Conservation (phyloP, 2,888 invertebrate species). For the Flexamia atlantica region DNA sequence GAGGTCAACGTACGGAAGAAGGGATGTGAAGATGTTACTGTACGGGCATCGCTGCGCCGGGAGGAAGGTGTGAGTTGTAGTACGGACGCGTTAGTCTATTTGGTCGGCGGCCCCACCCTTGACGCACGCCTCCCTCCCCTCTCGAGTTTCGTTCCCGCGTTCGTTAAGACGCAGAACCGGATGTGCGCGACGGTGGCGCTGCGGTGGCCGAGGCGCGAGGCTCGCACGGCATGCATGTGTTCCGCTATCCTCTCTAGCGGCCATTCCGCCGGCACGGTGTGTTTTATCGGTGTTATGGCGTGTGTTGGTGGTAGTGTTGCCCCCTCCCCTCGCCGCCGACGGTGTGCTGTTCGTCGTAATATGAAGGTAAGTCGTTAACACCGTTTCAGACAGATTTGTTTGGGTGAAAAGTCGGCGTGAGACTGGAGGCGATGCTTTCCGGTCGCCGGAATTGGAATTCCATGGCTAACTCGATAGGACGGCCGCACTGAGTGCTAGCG, state of each 20-base stretch:
- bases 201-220: conserved; percentile 19
- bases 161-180: conserved; percentile 52
- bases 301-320: conserved; percentile 33
- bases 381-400: not conserved
- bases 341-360: not conserved
- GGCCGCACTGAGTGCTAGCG: conserved; percentile 3
- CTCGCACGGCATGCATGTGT: conserved; percentile 40
- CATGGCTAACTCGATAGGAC: not conserved
- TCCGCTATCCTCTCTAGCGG: conserved; percentile 38
- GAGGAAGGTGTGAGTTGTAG: conserved; percentile 6
- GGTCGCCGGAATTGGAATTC: conserved; percentile 9
- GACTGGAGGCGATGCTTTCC: not conserved
- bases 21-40: not conserved
- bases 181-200: conserved; percentile 53
- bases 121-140: conserved; percentile 31
- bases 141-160: conserved; percentile 56
- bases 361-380: not conserved
- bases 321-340: not conserved
- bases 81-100: conserved; percentile 14
- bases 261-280: conserved; percentile 40
- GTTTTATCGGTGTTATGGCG: conserved; percentile 39
- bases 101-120: conserved; percentile 25
- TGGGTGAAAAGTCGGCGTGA: not conserved
- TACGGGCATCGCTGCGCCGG: not conserved
- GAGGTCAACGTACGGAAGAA: not conserved